Evolutionary conservation across 2,888 invertebrate genomes (phyloP), one percentile per base, ranked within the genome.

Genomic region (Harmothoe impar): DNA sequence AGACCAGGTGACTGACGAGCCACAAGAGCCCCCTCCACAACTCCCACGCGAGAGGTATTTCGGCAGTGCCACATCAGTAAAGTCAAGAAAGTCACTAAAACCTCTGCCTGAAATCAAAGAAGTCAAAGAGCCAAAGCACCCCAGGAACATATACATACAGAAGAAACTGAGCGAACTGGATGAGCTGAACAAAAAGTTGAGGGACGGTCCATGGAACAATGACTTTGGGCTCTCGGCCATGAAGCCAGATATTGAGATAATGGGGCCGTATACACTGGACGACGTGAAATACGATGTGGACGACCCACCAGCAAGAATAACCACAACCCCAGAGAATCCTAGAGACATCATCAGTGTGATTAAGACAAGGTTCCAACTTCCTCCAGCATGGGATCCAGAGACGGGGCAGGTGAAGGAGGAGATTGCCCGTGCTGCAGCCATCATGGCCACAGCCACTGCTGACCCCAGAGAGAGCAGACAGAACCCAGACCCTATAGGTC

Each of bases 121-220:
- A 35, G 0, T 84, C n/a, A 84, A 84, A 29, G 84, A 84, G 25
- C 84, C 84, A 20, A 84, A n/a, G 33, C 84, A 84, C 25, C 84
- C 84, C 23, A 84, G 84, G 84, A 84, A 84, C 25, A 84, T n/a
- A 23, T 84, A 84, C 25, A 84, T 84, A 23, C 20, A 84, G n/a
- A 84, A 84, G 33, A 84, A 84, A 25, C 17, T 84, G 33, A 23
- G 20, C 5, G 43, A 84, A 84, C 51, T 84, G 3, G 84, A 84
- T 5, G 25, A 23, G 20, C 43, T 84, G 20, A 84, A 23, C n/a
- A 84, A 84, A 43, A 35, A n/a, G 25, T 35, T 84, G n/a, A 33
- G 23, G 43, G 84, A 43, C 15, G 84, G 84, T 33, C 84, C 84
- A 43, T 84, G 84, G 84, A 35, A 3, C 5, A 35, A 43, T 43